These are phyloP conservation scores for Mimachlamys varia DNA, from an alignment of 2,888 invertebrate species.

Conservation along the genomic window DNA sequence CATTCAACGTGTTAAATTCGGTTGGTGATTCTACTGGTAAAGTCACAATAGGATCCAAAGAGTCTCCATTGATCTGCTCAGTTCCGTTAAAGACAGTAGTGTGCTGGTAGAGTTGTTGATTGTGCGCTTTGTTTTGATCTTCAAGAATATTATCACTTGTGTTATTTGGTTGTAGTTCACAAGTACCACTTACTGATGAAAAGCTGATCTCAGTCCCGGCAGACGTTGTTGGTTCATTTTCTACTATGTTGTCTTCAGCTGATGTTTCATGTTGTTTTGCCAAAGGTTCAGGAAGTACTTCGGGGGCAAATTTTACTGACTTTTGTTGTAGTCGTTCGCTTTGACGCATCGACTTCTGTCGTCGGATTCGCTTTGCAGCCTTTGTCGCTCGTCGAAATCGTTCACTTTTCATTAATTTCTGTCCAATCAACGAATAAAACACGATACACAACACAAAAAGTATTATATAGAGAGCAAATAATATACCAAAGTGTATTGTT, in stretches of 20 bases:
- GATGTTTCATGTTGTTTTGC: not conserved
- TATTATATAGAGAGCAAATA: not conserved
- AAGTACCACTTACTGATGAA: not conserved
- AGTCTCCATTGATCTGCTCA: not conserved
- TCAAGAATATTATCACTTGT: not conserved
- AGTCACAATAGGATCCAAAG: not conserved
- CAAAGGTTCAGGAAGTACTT: not conserved
- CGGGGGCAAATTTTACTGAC: not conserved
- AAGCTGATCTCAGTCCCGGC: not conserved
- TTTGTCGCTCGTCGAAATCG: not conserved
- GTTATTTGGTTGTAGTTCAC: not conserved
- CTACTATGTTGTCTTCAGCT: not conserved
- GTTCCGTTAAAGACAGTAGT: not conserved
- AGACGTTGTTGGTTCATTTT: not conserved
- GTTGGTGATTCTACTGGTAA: not conserved
- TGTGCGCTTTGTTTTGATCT: not conserved
- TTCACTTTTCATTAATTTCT: not conserved
- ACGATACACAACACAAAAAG: constrained; percentile 12
- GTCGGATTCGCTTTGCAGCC: not conserved
- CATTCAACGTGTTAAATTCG: not conserved
- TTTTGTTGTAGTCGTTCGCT: not conserved
- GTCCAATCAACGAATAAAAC: constrained; percentile 6
- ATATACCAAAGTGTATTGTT: not conserved
- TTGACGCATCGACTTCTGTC: not conserved
- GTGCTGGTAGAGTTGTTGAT: not conserved